Conservation (phyloP, 1,140 invertebrate species). For the Oryctes rhinoceros region DNA sequence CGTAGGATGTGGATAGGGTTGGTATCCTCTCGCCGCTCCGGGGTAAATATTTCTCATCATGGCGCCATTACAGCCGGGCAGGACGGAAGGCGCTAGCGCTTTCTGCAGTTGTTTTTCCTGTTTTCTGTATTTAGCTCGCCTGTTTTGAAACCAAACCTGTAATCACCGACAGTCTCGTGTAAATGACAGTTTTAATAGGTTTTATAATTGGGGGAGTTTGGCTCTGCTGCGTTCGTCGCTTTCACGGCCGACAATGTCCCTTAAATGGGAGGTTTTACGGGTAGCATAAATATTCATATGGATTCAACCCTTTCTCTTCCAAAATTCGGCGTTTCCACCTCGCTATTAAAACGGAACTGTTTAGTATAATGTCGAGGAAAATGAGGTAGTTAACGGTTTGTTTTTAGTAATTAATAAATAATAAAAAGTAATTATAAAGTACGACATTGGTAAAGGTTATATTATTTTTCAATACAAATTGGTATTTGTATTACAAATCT, state of each 20-base stretch:
- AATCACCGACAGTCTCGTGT: slow-evolving; percentile 26
- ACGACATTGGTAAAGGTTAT: no score
- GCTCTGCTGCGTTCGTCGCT: neutral
- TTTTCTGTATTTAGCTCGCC: slow-evolving; percentile 96
- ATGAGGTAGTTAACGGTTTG: no score
- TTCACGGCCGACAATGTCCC: neutral
- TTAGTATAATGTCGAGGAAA: no score
- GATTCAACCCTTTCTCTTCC: neutral
- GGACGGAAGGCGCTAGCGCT: slow-evolving; percentile 86
- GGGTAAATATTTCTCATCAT: slow-evolving; percentile 98
- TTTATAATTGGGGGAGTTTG: slow-evolving; percentile 22
- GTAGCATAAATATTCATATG: slow-evolving; percentile 8
- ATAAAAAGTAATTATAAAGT: no score
- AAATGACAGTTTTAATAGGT: slow-evolving; percentile 35
- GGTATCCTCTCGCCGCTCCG: slow-evolving; percentile 83
- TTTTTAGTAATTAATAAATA: no score
- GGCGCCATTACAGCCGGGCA: slow-evolving; percentile 92
- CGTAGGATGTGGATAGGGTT: slow-evolving; percentile 91
- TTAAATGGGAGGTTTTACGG: neutral
- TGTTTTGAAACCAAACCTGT: slow-evolving; percentile 97
- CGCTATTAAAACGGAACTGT: no score
- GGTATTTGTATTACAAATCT: no score
- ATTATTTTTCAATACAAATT: no score
- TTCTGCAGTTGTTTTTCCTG: slow-evolving; percentile 98
- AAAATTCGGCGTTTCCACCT: no score